A percentile compares a stretch with the other conserved stretches of the same genome.
Evolutionary conservation across 2,888 invertebrate genomes (phyloP).

Genomic region (Amorpha juglandis): DNA sequence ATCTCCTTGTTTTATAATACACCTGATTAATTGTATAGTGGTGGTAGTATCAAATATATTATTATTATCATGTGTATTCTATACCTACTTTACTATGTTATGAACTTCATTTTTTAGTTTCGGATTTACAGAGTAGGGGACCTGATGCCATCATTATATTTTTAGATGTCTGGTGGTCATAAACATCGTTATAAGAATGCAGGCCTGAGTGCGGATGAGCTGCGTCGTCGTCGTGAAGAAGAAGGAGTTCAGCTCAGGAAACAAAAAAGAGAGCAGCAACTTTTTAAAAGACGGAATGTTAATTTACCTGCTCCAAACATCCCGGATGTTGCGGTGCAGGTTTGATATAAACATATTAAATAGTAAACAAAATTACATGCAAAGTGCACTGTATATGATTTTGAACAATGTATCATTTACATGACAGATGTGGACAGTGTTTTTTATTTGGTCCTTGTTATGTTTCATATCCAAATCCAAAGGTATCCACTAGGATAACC

Average conservation of each 20-base stretch:
- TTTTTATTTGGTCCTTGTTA: too few relatives aligned
- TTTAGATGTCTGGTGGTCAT: slow-evolving; percentile 92
- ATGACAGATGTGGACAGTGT: too few relatives aligned
- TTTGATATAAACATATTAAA: slow-evolving; percentile 31
- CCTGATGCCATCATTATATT: slow-evolving; percentile 28
- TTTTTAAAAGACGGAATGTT: slow-evolving; percentile 96
- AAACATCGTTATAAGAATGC: slow-evolving; percentile 97
- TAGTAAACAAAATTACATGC: background rate
- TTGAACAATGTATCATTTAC: too few relatives aligned
- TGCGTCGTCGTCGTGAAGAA: slow-evolving; percentile 96
- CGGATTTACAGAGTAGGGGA: background rate
- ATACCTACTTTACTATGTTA: too few relatives aligned
- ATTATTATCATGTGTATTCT: too few relatives aligned
- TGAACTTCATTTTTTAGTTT: background rate
- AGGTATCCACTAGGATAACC: too few relatives aligned
- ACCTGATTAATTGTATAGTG: too few relatives aligned
- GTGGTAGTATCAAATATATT: too few relatives aligned
- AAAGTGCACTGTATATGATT: too few relatives aligned
- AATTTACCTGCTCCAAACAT: slow-evolving; percentile 69
- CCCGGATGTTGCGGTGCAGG: slow-evolving; percentile 70
- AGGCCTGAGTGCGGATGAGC: slow-evolving; percentile 95
- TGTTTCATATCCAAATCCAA: too few relatives aligned
- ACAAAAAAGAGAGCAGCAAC: slow-evolving; percentile 97
- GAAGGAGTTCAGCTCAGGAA: slow-evolving; percentile 98
- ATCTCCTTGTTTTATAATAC: too few relatives aligned